Conservation (phyloP, 2,888 invertebrate genomes). For the Drosophila limbata region DNA sequence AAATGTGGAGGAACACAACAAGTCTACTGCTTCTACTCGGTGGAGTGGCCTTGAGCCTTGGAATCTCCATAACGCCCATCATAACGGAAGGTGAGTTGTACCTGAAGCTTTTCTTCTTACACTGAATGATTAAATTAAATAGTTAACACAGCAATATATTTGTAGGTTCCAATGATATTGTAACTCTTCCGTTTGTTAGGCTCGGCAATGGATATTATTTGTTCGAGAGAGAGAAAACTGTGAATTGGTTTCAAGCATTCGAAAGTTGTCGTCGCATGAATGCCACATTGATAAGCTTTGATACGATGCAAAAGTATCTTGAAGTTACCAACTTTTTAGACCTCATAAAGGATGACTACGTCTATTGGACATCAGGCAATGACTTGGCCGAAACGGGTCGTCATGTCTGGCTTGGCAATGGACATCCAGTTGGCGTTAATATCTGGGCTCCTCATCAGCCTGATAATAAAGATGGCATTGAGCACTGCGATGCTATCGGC, state of each 20-base stretch:
- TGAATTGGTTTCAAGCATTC: constrained; percentile 33
- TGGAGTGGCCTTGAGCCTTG: neutral
- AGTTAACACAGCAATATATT: neutral
- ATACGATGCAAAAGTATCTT: constrained; percentile 17
- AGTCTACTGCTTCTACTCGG: neutral
- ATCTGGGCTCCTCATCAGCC: constrained; percentile 1
- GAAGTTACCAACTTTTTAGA: constrained; percentile 7
- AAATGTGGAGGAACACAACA: neutral
- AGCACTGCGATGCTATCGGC: neutral
- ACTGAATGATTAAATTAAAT: neutral
- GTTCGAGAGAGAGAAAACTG: constrained; percentile 1
- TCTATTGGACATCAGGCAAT: constrained; percentile 49
- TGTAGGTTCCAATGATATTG: neutral
- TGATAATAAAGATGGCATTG: neutral
- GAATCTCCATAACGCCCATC: neutral
- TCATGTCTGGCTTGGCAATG: constrained; percentile 6
- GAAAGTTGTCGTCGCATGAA: constrained; percentile 25
- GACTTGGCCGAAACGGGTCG: neutral
- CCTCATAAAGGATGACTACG: neutral
- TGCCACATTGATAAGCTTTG: constrained; percentile 19
- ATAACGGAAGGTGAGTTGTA: neutral
- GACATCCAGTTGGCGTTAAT: neutral
- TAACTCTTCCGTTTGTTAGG: constrained; percentile 11
- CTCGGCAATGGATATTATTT: constrained; percentile 32
- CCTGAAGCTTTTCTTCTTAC: neutral